These are phyloP conservation scores for Mimumesa dahlbomi DNA, from an alignment of 2,888 invertebrate genomes.

Conservation along the genomic window DNA sequence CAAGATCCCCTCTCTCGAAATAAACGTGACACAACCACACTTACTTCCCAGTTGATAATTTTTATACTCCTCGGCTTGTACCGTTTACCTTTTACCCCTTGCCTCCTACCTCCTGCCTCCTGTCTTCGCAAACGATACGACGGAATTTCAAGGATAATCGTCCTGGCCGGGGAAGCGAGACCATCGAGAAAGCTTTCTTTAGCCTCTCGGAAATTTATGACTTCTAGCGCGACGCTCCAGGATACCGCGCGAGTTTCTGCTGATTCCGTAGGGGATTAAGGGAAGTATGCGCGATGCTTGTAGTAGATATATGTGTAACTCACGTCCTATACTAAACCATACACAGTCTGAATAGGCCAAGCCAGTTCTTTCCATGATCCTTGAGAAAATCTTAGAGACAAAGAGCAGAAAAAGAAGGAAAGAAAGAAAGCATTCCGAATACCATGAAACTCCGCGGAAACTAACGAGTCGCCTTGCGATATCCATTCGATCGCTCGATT, in stretches of 20 bases:
- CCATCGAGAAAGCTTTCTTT: conserved; percentile 20
- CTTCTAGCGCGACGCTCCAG: not conserved
- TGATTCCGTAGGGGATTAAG: not conserved
- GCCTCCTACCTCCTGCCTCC: too few species aligned
- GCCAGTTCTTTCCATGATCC: not conserved
- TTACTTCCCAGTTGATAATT: not conserved
- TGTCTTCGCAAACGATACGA: not conserved
- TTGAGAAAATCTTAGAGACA: not conserved
- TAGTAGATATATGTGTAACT: too few species aligned
- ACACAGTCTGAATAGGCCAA: too few species aligned
- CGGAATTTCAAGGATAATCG: conserved; percentile 41
- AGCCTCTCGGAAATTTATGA: conserved; percentile 26
- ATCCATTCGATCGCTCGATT: too few species aligned
- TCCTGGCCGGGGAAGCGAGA: not conserved
- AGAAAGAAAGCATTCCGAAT: too few species aligned
- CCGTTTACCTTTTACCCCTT: too few species aligned
- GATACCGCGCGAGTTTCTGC: not conserved
- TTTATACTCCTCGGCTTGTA: not conserved
- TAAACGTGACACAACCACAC: not conserved
- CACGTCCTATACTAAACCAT: too few species aligned
- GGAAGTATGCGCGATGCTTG: too few species aligned
- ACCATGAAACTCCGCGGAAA: too few species aligned
- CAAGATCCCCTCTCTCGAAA: not conserved
- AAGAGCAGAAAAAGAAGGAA: not conserved
- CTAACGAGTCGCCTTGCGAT: too few species aligned